A percentile compares a stretch with the other conserved stretches of the same genome.
These are phyloP conservation scores for Hypothenemus hampei DNA, from an alignment of 1,140 invertebrate genomes.

Conservation along the genomic window DNA sequence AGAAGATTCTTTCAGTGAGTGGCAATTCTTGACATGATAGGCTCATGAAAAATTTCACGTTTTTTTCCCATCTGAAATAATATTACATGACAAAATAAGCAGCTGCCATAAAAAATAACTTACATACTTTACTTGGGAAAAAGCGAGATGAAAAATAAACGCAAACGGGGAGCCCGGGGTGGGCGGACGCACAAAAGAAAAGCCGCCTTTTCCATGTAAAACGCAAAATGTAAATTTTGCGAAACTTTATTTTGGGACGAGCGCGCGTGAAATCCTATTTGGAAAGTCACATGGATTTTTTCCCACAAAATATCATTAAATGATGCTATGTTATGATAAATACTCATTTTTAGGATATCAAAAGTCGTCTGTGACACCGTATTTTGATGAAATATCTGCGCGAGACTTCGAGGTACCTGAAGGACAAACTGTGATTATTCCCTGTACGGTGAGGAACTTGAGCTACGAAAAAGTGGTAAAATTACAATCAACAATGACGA, in stretches of 20 bases:
- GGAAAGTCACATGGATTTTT: background rate
- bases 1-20: no score
- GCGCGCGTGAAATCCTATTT: slow-evolving; percentile 5
- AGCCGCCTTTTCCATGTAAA: slow-evolving; percentile 8
- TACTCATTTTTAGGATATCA: no score
- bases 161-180: no score
- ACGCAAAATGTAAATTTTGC: slow-evolving; percentile 6
- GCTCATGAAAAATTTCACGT: no score
- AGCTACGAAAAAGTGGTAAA: slow-evolving; percentile 59
- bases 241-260: slow-evolving; percentile 2
- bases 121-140: no score
- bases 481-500: slow-evolving; percentile 20
- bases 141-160: no score
- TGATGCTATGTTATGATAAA: background rate
- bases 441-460: slow-evolving; percentile 56
- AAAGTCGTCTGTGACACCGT: no score
- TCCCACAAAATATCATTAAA: slow-evolving; percentile 4
- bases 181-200: background rate
- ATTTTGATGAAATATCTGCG: slow-evolving; percentile 36
- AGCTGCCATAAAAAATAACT: no score
- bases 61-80: no score
- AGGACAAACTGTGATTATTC: slow-evolving; percentile 57
- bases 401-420: slow-evolving; percentile 36
- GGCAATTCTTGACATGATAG: no score
- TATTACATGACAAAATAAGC: no score